Base-by-base conservation (phyloP, 2,888 invertebrate species). In the Dolichomitus sp. region DNA sequence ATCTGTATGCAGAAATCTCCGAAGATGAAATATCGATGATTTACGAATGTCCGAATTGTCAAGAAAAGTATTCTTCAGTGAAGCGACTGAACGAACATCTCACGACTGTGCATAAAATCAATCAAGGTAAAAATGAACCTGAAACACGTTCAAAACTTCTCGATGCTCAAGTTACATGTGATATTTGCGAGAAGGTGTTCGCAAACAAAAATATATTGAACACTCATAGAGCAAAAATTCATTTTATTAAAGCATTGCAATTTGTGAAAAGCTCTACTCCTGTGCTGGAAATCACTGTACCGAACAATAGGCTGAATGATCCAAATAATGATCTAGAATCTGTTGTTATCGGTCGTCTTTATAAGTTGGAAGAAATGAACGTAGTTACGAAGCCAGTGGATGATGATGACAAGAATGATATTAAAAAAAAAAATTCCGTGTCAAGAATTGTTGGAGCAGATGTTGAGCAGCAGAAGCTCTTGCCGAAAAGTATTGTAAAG, bases 111-210 rank as follows among this genome's bases (percentile, higher is more conserved):
- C 59, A 72, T 33, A 33, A 23, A 1, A 27, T 23, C 19, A 19
- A 33, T 4, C 59, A 14, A 6, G 33, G 45, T 37, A 14, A 42
- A 23, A 27, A 42, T 19, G 6, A 45, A 17, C 27, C 6, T 2
- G 23, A 14, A 14, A 14, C 27, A 27, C 0, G 19, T 19, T 45
- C 42, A 27, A 30, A 23, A n/a, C 12, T 5, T 9, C 0, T 23
- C 12, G 42, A 23, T 12, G 11, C 12, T 42, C 5, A 30, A 42
- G 7, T 30, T 11, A 4, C 23, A 3, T 85, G 85, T 45, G 61
- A 81, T 52, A 40, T 66, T 48, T 85, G 84, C 52, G 50, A 69
- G 23, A 37, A 19, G 30, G 30, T 23, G 27, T 76, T 81, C 45
- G 12, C 48, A 5, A 78, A 65, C 48, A 40, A 72, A 2, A 14